Evolutionary conservation across 1,140 invertebrate genomes (phyloP), one percentile per base, ranked within the genome.

Genomic region (Lethrus apterus): DNA sequence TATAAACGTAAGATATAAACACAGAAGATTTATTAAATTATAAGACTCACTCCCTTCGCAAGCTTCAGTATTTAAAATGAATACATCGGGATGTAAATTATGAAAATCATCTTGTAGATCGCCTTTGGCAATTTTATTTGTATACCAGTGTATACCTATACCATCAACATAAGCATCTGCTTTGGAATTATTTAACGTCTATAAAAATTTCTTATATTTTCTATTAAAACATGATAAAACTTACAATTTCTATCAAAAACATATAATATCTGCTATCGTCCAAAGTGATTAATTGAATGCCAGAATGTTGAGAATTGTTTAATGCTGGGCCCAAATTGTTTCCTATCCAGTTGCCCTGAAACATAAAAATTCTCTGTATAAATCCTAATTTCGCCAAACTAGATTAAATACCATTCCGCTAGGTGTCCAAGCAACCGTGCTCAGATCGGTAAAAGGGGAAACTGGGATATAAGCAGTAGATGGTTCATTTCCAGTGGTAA

Each of bases 111-210:
- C 80, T 78, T 1, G 74, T 74, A 4, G 60, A 32, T 21, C 75
- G 67, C 0, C 91, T 57, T 44, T 2, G 51, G 45, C 0, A 76
- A 55, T 0, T 77, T 68, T 4, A 75, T 59, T 83, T 29, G 58
- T 71, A 59, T 83, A 93, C 83, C 83, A 93, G 63, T 93, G 90
- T 1, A 90, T 72, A 1, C 72, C 88, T 2, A 91, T 70, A n/a
- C 88, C 89, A 60, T 81, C 76, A 11, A 90, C 69, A 62, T 84
- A 92, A 11, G 80, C 59, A 15, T 74, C 57, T 0, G 77, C 74
- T 1, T 38, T 49, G 20, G 38, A 9, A 45, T 54, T 75, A 72
- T 58, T 81, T 70, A 7, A 80, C 56, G 50, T 71, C 72, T 0
- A 75, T 55, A 36, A 71, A n/a, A n/a, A n/a, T n/a, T n/a, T n/a